Evolutionary conservation across 2,888 invertebrate species (phyloP).

Genomic region (Rotaria macrura): DNA sequence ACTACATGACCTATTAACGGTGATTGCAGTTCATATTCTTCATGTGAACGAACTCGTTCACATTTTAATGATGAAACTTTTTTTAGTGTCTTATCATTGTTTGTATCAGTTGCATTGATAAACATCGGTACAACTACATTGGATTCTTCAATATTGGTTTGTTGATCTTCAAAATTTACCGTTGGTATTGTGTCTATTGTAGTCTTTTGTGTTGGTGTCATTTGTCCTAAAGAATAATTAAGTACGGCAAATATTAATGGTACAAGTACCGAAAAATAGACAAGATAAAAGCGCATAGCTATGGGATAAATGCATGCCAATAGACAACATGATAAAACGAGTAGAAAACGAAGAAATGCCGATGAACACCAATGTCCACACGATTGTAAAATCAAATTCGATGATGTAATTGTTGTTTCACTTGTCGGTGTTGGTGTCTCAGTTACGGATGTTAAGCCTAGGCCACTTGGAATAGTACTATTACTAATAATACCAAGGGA

Average conservation of each 20-base stretch:
- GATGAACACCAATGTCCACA: not conserved
- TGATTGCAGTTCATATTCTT: too few relatives aligned
- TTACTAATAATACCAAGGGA: not conserved
- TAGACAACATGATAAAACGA: not conserved
- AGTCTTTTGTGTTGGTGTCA: not conserved
- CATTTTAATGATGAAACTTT: not conserved
- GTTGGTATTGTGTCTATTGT: too few relatives aligned
- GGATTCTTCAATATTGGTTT: too few relatives aligned
- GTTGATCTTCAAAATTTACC: too few relatives aligned
- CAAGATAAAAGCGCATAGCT: not conserved
- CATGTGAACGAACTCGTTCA: not conserved
- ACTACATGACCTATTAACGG: too few relatives aligned
- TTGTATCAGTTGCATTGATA: too few relatives aligned
- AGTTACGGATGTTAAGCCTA: not conserved
- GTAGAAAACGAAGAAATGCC: not conserved
- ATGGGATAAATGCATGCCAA: conserved; percentile 4
- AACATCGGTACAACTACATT: too few relatives aligned
- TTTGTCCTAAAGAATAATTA: conserved; percentile 4
- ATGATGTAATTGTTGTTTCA: not conserved
- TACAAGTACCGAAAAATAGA: conserved; percentile 7
- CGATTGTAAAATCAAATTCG: not conserved
- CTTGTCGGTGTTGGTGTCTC: not conserved
- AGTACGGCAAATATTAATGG: not conserved
- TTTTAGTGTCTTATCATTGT: not conserved
- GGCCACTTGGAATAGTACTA: not conserved